Evolutionary conservation across 2,797 vertebrate genomes (phyloP), one percentile per base, ranked within the genome.

Genomic region (Myotis pilosus): DNA sequence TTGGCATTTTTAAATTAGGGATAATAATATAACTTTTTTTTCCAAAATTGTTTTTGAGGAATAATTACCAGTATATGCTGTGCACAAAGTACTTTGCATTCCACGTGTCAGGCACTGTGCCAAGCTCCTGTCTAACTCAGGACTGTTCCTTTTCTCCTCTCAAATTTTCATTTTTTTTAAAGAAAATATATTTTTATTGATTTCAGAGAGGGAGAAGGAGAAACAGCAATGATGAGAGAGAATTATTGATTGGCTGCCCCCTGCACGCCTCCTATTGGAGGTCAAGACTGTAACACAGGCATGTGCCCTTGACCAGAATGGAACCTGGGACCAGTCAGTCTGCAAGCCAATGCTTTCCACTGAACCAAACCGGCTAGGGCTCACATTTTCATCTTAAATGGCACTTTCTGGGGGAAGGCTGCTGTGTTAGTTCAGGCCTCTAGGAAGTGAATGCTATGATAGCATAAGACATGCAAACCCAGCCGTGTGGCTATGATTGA

Each of bases 41-140:
- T 79, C 57, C 57, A 89, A 90, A 93, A 53, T 22, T 92, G 87
- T 57, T 89, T 82, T 49, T 92, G 91, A 68, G 53, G 85, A 89
- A 87, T 47, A 92, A 74, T 83, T 78, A 62, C 12, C 28, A 62
- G 60, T 62, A 60, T 9, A 75, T 64, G 71, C 16, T 15, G 22
- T 62, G 86, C 47, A 78, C 36, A 82, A 83, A 92, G 44, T 44
- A 53, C 15, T 80, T 28, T 75, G 57, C 23, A 33, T 89, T 86
- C 55, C 41, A 20, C 41, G 36, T 47, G 16, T 7, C 51, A 87
- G 75, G 69, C n/a, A 79, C 23, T 79, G 28, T 47, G 66, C 44
- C 81, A 87, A 79, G 3, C 38, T 74, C 69, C 13, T 28, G 20
- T 74, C 71, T 85, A 75, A 91, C 62, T 94, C 55, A 68, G 57